phyloP scores from a whole-genome alignment of 2,797 vertebrate species.

The Peromyscus attwateri region DNA sequence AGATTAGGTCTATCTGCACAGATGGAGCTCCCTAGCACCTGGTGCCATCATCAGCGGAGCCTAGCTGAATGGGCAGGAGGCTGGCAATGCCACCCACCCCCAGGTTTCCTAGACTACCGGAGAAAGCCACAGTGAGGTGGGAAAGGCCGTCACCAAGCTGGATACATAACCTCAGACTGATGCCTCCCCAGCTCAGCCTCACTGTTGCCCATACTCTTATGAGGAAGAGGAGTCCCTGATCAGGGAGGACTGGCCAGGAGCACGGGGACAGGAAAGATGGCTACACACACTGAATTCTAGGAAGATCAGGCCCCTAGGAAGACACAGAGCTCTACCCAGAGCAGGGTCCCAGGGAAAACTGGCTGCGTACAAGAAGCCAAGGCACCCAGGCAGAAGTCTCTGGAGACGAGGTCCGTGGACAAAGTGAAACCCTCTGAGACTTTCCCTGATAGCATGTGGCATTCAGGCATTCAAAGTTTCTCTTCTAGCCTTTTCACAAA shows the following conservation, averaged over 20 bases:
- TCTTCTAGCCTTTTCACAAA: neutral
- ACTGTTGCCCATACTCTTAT: no score
- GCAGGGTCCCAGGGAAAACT: neutral
- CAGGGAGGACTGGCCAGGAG: neutral
- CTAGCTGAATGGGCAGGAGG: neutral
- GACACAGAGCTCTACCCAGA: neutral
- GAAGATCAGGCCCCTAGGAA: neutral
- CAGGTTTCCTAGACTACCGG: neutral
- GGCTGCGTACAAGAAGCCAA: neutral
- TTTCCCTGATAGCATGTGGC: no score
- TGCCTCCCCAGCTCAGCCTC: neutral
- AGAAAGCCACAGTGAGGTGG: neutral
- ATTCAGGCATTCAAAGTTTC: neutral
- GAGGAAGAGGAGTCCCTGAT: neutral
- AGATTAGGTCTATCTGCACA: neutral
- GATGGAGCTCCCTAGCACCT: neutral
- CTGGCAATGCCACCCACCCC: no score
- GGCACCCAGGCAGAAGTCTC: neutral
- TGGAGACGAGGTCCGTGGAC: neutral
- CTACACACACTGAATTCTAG: neutral
- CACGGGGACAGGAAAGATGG: neutral
- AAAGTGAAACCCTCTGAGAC: neutral
- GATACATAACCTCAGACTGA: neutral
- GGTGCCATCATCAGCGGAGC: neutral
- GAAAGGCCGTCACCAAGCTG: neutral